Base-by-base conservation (phyloP, 2,797 vertebrate species). In the Scleropages formosus region DNA sequence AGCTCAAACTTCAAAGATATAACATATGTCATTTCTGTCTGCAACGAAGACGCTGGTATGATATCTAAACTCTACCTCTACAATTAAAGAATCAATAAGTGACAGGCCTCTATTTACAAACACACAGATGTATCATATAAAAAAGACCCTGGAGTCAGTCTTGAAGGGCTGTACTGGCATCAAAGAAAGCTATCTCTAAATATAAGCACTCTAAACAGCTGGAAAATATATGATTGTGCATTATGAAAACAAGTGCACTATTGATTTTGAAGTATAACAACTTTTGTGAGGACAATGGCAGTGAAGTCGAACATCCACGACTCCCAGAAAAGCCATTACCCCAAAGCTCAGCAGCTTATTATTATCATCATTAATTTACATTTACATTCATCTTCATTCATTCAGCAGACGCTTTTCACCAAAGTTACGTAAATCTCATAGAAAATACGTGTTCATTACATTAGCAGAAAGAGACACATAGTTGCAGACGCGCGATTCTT, bases 131-230 rank as follows among this genome's bases (percentile, higher is more conserved):
- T n/a, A 26, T 69, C 47, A 69, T 51, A 24, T 16, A 12, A 47
- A 47, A 10, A 15, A 22, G 3, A 26, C 9, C 12, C 20, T 49
- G 69, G 15, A 73, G 13, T 20, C 56, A 61, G 60, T 60, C 58
- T 60, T 26, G 15, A 61, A 39, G 31, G 31, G 6, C 2, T 6
- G 39, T 39, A 39, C 31, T 31, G 39, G 31, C 53, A 26, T 69
- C 47, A 24, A 7, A 26, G 44, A 53, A 53, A 69, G 20, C 46
- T 53, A 46, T 9, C 31, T 65, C 73, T 16, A 72, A 61, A 51
- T 67, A 60, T 26, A 73, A 47, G 68, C 81, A 84, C 80, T 80
- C 79, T 78, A 79, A 47, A 16, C 62, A 26, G 24, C 67, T 80
- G 78, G 74, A 64, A 62, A 61, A 39, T 16, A 27, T 27, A 27